These are phyloP conservation scores for Mya arenaria DNA, from an alignment of 1,140 invertebrate species.

Conservation along the genomic window DNA sequence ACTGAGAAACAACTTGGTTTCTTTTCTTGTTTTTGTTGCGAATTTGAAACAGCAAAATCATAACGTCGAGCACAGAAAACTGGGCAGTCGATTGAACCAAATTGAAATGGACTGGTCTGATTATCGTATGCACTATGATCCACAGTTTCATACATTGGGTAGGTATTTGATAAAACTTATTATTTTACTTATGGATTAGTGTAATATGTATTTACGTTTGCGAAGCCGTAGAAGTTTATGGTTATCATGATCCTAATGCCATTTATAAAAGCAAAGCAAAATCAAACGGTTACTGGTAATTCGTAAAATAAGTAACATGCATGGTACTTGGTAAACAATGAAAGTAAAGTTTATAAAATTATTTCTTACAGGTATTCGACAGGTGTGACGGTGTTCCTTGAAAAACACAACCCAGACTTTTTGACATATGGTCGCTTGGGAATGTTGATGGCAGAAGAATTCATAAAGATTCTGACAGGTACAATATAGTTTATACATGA, in stretches of 20 bases:
- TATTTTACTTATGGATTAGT: not conserved
- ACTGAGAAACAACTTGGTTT: not conserved
- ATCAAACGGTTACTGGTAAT: too few relatives aligned
- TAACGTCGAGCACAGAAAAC: not conserved
- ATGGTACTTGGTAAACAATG: too few relatives aligned
- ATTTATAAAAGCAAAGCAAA: too few relatives aligned
- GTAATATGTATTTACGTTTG: too few relatives aligned
- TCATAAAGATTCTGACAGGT: constrained; percentile 24
- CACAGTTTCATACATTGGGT: constrained; percentile 16
- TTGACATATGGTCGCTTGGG: constrained; percentile 9
- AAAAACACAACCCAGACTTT: not conserved
- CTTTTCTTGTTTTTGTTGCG: constrained; percentile 1
- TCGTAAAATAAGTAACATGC: too few relatives aligned
- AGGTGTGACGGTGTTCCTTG: not conserved
- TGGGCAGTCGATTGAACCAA: not conserved
- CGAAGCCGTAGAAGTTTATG: too few relatives aligned
- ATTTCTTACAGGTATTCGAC: constrained; percentile 31
- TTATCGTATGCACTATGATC: not conserved
- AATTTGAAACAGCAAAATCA: constrained; percentile 11
- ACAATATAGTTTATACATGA: not conserved
- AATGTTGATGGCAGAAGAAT: constrained; percentile 25
- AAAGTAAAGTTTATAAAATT: too few relatives aligned
- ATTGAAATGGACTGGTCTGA: constrained; percentile 17
- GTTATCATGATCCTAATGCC: too few relatives aligned
- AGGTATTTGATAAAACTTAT: not conserved